Percentiles rank a stretch among this genome's conserved stretches.
phyloP scores from a whole-genome alignment of 2,888 invertebrate genomes.

The Choristoneura rosaceana region DNA sequence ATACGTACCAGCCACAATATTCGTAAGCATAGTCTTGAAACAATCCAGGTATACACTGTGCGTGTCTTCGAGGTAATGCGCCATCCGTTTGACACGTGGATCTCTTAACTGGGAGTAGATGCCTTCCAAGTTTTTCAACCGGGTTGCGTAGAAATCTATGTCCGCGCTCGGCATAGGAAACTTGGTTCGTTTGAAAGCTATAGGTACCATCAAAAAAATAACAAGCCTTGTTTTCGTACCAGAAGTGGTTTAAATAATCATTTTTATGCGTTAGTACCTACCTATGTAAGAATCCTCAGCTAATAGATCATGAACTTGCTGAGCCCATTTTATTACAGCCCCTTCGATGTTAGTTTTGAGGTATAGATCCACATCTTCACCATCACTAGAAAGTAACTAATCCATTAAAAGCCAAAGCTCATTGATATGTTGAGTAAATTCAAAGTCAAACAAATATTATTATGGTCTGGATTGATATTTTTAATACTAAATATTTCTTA shows the following conservation, averaged over 20 bases:
- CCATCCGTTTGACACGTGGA: constrained; percentile 93
- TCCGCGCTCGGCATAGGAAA: constrained; percentile 90
- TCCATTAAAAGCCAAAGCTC: neutral
- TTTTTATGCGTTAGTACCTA: constrained; percentile 45
- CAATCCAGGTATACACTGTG: constrained; percentile 92
- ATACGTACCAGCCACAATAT: constrained; percentile 89
- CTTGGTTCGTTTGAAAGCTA: constrained; percentile 87
- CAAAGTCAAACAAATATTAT: no score
- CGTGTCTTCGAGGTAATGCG: constrained; percentile 90
- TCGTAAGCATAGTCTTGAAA: constrained; percentile 91
- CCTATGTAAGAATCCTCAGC: constrained; percentile 89
- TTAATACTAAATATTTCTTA: no score
- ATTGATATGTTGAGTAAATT: no score
- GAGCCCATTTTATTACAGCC: constrained; percentile 94
- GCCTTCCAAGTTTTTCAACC: constrained; percentile 92
- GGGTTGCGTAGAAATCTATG: constrained; percentile 92
- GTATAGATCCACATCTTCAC: constrained; percentile 87
- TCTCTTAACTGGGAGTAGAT: constrained; percentile 95
- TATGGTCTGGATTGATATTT: neutral
- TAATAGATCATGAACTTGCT: constrained; percentile 91
- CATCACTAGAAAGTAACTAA: constrained; percentile 65
- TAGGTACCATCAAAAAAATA: neutral
- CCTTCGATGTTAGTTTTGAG: constrained; percentile 94
- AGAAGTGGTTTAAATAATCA: no score
- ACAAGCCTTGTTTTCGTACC: neutral